A percentile compares a stretch with the other conserved stretches of the same genome.
phyloP scores from a whole-genome alignment of 2,113 vertebrate species.

The Zosterops borbonicus region DNA sequence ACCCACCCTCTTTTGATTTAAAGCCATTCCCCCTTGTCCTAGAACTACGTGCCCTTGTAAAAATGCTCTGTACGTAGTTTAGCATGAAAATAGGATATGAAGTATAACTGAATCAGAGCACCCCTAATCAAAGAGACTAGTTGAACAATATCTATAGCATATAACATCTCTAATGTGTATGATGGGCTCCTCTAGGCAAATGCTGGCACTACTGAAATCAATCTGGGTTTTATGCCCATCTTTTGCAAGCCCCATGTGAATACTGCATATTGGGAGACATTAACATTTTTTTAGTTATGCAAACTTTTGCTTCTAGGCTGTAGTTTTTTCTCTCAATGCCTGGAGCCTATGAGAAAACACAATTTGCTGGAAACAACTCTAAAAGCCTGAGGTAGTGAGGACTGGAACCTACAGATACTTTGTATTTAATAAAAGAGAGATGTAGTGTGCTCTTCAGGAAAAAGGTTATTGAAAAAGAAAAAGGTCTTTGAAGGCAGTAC shows the following conservation, averaged over 20 bases:
- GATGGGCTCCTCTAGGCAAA: background rate
- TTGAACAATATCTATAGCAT: background rate
- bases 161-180: background rate
- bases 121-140: background rate
- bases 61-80: background rate
- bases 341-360: background rate
- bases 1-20: background rate
- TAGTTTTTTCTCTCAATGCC: background rate
- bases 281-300: background rate
- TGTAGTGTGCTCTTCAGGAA: background rate
- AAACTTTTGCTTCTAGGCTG: background rate
- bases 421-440: background rate
- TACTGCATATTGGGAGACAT: background rate
- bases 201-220: background rate
- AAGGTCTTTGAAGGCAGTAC: background rate
- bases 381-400: background rate
- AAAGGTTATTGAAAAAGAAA: background rate
- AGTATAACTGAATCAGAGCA: background rate
- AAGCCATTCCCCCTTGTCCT: background rate
- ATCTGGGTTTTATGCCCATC: background rate
- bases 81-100: background rate
- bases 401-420: background rate
- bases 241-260: background rate
- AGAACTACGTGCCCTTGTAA: background rate
- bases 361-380: conserved; percentile 14